phyloP scores from a whole-genome alignment of 2,888 invertebrate species.

The Germaria angustata region DNA sequence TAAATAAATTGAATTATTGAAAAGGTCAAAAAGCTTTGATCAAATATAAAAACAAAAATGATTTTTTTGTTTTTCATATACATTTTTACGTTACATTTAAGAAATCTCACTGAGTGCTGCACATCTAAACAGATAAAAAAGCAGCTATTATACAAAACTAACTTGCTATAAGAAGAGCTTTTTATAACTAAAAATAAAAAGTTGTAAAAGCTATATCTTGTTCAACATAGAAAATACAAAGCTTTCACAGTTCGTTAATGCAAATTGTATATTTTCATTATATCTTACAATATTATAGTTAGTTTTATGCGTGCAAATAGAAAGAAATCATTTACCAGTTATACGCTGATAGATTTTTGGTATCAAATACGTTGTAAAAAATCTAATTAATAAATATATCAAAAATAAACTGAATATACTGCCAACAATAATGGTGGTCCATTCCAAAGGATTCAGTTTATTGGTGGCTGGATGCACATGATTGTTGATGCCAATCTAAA shows the following conservation, averaged over 20 bases:
- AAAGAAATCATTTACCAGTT: slow-evolving; percentile 67
- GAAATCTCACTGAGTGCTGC: too few relatives aligned
- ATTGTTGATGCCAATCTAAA: slow-evolving; percentile 77
- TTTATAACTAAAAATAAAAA: too few relatives aligned
- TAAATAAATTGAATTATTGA: too few relatives aligned
- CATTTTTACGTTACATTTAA: too few relatives aligned
- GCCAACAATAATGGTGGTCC: slow-evolving; percentile 77
- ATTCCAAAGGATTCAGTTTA: slow-evolving; percentile 76
- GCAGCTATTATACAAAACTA: too few relatives aligned
- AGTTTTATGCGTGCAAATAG: too few relatives aligned
- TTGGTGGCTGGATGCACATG: slow-evolving; percentile 77
- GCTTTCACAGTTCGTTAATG: neutral
- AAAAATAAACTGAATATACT: slow-evolving; percentile 77
- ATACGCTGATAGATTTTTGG: slow-evolving; percentile 74
- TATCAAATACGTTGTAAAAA: slow-evolving; percentile 74
- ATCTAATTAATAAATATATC: slow-evolving; percentile 75
- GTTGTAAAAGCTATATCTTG: too few relatives aligned
- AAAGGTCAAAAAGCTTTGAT: too few relatives aligned
- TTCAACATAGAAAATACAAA: neutral
- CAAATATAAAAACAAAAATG: too few relatives aligned
- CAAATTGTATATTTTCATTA: neutral
- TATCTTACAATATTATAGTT: neutral
- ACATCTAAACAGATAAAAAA: too few relatives aligned
- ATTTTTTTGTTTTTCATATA: too few relatives aligned
- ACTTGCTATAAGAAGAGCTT: too few relatives aligned